These are phyloP conservation scores for Mythimna pallens DNA, from an alignment of 2,888 invertebrate species.

Conservation along the genomic window DNA sequence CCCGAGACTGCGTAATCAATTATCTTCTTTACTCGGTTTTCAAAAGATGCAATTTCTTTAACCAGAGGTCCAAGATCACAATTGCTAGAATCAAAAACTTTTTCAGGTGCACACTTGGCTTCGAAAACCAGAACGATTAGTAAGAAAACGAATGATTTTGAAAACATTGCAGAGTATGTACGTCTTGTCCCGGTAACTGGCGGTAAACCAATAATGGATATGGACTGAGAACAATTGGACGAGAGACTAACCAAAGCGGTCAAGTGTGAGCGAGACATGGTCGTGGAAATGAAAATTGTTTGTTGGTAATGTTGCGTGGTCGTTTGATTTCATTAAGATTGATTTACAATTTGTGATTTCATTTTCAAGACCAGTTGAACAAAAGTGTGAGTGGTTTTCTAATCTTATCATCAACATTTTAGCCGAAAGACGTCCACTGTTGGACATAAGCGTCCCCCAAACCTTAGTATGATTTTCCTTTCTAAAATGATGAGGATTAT, in stretches of 20 bases:
- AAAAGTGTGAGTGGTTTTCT: background rate
- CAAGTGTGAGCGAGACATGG: slow-evolving; percentile 22
- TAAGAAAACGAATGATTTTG: slow-evolving; percentile 15
- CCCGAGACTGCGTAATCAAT: slow-evolving; percentile 86
- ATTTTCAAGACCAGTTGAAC: background rate
- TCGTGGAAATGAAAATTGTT: slow-evolving; percentile 22
- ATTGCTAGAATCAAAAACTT: slow-evolving; percentile 48
- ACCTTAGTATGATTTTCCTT: too few relatives aligned
- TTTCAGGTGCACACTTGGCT: slow-evolving; percentile 13
- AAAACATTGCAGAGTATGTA: slow-evolving; percentile 36
- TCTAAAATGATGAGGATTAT: background rate
- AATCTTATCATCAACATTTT: background rate
- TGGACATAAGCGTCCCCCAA: too few relatives aligned
- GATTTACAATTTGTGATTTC: slow-evolving; percentile 6
- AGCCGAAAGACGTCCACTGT: too few relatives aligned
- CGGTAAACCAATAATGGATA: slow-evolving; percentile 37
- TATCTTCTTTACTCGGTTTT: slow-evolving; percentile 87
- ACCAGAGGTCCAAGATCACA: slow-evolving; percentile 75
- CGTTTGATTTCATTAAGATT: background rate
- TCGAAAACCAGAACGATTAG: slow-evolving; percentile 30
- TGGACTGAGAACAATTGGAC: slow-evolving; percentile 24
- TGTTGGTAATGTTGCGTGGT: slow-evolving; percentile 5
- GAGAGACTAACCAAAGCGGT: slow-evolving; percentile 9
- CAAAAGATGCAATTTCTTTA: slow-evolving; percentile 91
- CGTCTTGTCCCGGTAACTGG: slow-evolving; percentile 34